Base-by-base conservation (phyloP, 2,797 vertebrate species). In the Taeniopygia guttata region DNA sequence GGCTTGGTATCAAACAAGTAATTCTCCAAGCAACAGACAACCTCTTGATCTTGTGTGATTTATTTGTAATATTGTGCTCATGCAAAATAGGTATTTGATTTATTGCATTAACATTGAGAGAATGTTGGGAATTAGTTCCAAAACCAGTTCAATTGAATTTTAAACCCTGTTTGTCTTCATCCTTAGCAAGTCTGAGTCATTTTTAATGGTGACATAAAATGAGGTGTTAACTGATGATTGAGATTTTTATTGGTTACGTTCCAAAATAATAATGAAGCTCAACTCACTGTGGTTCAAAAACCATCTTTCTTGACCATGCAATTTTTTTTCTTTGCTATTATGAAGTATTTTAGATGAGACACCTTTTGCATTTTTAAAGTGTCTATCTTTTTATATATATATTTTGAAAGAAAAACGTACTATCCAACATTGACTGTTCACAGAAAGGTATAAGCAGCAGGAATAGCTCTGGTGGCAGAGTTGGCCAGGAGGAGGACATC, bases 51-150 rank as follows among this genome's bases (percentile, higher is more conserved):
- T 95, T 81, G 73, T 97, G 96, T 97, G 94, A 96, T 96, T 97
- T 97, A 97, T 96, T 97, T 97, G 96, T 96, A 97, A 97, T 92
- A 95, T 94, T 97, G 95, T 97, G 95, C 91, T 98, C 98, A 98
- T 98, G 98, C 98, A 98, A 97, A 97, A 97, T 81, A 97, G 97
- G 95, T 96, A 97, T 97, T 96, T 97, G 90, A 92, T 98, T 98
- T 97, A 98, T 97, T 97, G 97, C 95, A 87, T 97, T 97, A 97
- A 98, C 97, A 98, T 94, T 96, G 94, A 96, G 88, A 94, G 80
- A 96, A 94, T 38, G 64, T 90, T 96, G 83, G 90, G 93, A 95
- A 94, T 96, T 94, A 90, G 63, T 93, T 95, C 79, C 58, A 66
- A 96, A 96, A 95, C 92, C 93, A 95, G 93, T 94, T 82, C 84